Evolutionary conservation across 2,888 invertebrate genomes (phyloP).

Genomic region (Agrypnus murinus): DNA sequence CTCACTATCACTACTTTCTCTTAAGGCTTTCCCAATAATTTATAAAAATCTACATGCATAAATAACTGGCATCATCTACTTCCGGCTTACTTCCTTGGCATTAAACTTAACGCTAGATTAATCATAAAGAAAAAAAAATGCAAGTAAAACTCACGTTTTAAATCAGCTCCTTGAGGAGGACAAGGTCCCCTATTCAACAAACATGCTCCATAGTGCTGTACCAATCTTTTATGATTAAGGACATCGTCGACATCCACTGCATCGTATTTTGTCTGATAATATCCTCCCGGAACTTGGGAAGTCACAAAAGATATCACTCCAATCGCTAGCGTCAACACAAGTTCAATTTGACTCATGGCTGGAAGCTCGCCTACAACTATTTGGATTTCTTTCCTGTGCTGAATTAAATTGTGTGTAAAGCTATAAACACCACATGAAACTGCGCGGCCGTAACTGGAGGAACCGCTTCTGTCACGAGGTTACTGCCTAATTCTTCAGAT

Average conservation of each 20-base stretch:
- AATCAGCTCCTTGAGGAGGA: constrained; percentile 81
- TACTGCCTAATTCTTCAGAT: constrained; percentile 11
- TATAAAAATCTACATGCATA: neutral
- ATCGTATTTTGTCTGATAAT: constrained; percentile 77
- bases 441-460: constrained; percentile 21
- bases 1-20: constrained; percentile 8
- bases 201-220: constrained; percentile 83
- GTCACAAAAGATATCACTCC: neutral
- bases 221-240: constrained; percentile 79
- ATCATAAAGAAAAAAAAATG: neutral
- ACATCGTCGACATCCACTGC: constrained; percentile 81
- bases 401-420: neutral
- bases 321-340: constrained; percentile 22
- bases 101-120: constrained; percentile 2
- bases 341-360: constrained; percentile 28
- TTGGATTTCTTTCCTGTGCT: neutral
- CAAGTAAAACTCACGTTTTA: constrained; percentile 78
- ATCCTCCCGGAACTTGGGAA: constrained; percentile 59
- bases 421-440: constrained; percentile 1
- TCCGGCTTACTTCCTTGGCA: neutral
- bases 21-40: neutral
- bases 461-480: constrained; percentile 25
- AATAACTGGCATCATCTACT: neutral
- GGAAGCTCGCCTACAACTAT: constrained; percentile 24
- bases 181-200: constrained; percentile 80